Percentiles rank a stretch among this genome's conserved stretches.
These are phyloP conservation scores for Acronicta alni DNA, from an alignment of 2,888 invertebrate species.

Conservation along the genomic window DNA sequence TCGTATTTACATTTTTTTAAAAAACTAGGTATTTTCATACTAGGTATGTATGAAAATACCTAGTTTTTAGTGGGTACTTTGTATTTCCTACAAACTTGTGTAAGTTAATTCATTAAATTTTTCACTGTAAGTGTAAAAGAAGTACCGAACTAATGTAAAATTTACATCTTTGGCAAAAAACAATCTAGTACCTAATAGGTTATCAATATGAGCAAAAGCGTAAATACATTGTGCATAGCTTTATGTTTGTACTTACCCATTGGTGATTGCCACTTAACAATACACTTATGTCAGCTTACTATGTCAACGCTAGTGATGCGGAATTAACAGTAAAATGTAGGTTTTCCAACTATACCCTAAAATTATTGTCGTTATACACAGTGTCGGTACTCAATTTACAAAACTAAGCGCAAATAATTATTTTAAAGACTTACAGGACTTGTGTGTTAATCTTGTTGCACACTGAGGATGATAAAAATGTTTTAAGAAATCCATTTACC, in stretches of 20 bases:
- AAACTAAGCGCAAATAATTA: conserved; percentile 21
- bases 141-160: no score
- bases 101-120: no score
- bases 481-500: no score
- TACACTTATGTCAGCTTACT: conserved; percentile 57
- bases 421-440: conserved; percentile 40
- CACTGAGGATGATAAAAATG: conserved; percentile 10
- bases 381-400: conserved; percentile 29
- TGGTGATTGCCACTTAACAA: conserved; percentile 52
- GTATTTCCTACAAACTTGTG: no score
- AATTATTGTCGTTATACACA: conserved; percentile 33
- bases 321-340: conserved; percentile 17
- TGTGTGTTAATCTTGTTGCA: neutral
- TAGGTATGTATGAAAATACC: no score
- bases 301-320: conserved; percentile 52
- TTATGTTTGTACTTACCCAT: conserved; percentile 57
- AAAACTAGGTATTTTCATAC: no score
- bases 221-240: conserved; percentile 34
- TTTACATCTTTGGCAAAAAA: no score
- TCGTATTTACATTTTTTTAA: no score
- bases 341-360: conserved; percentile 40
- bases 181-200: neutral
- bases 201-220: conserved; percentile 55
- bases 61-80: no score
- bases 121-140: no score